Base-by-base conservation (phyloP, 2,113 vertebrate genomes). In the Hippoglossus stenolepis region DNA sequence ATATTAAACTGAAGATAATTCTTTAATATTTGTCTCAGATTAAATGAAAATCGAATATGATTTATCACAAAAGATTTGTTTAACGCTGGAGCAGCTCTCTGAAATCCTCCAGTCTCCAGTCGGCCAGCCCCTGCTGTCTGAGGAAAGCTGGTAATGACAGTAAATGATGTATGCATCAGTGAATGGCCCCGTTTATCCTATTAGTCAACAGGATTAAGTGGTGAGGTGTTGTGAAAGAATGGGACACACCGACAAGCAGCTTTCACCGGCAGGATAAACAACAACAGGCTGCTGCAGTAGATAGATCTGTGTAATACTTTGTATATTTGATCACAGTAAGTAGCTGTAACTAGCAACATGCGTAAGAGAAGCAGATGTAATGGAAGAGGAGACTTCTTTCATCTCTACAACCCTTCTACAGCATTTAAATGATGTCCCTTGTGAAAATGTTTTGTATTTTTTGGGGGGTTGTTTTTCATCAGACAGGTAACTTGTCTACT, bases 181-280 rank as follows among this genome's bases (percentile, higher is more conserved):
- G 66, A 83, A 56, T 31, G 53, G 62, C 47, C n/a, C 62, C 5
- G 59, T n/a, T 85, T 45, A 76, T 82, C 69, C 79, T 60, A 60
- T 84, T 79, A 82, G 54, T 72, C 24, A 26, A 14, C 20, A 56
- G 78, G 84, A 85, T 88, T 84, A 87, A 8, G 63, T 28, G 61
- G 4, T 58, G 65, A 57, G 58, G 65, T 64, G 45, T 21, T 26
- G 3, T 66, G 65, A 51, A 53, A 75, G 59, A 73, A 67, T 47
- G 5, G 31, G 35, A 62, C 4, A 24, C 13, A 31, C 31, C 6
- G 31, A 6, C 31, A 24, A 0, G 40, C 38, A 71, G 64, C 45
- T 40, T 75, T 70, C 70, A 69, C 57, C 5, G 11, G 63, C 15
- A 2, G 23, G 56, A 62, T 24, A 20, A 75, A 84, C 67, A 63